Conservation (phyloP, 2,113 vertebrate genomes). For the Ovibos moschatus region DNA sequence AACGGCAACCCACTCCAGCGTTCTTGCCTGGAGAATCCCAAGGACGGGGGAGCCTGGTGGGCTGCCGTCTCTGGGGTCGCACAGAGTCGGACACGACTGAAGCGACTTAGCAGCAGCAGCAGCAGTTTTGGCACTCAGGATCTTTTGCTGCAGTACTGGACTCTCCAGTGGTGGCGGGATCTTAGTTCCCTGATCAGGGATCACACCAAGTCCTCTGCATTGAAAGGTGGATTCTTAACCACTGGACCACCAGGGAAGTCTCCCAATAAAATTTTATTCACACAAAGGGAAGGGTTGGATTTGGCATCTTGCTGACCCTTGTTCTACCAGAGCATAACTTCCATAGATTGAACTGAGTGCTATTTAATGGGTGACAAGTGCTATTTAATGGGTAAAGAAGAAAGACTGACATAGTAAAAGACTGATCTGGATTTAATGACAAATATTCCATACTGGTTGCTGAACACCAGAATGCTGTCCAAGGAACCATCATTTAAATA, state of each 20-base stretch:
- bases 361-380: neutral
- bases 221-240: neutral
- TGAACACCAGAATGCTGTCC: constrained; percentile 40
- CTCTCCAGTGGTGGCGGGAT: neutral
- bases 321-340: neutral
- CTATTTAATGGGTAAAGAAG: neutral
- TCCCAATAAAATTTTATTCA: neutral
- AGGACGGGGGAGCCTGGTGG: no score
- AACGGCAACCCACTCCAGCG: no score
- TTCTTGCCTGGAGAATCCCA: no score
- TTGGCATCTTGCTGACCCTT: neutral
- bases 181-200: neutral
- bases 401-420: constrained; percentile 16
- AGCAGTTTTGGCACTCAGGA: neutral
- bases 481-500: constrained; percentile 68
- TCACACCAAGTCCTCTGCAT: neutral
- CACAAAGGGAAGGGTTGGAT: neutral
- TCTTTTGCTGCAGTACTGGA: neutral
- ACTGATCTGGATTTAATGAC: constrained; percentile 62
- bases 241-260: neutral
- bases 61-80: no score
- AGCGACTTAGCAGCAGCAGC: no score
- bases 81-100: no score
- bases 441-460: constrained; percentile 37
- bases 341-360: neutral